phyloP scores from a whole-genome alignment of 2,797 vertebrate genomes.

The Falco cherrug region DNA sequence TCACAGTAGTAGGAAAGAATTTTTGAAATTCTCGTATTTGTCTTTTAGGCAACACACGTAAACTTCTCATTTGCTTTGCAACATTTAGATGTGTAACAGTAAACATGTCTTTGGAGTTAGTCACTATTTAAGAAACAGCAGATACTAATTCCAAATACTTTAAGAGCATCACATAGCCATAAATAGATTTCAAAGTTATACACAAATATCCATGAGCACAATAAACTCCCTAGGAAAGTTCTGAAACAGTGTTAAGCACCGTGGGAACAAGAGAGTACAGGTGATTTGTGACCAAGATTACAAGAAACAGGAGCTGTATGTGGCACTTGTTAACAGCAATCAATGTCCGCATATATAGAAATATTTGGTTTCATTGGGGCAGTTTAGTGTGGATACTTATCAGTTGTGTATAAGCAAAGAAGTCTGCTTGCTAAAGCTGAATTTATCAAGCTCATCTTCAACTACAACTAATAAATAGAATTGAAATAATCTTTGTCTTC shows the following conservation, averaged over 20 bases:
- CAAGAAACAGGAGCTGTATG: neutral
- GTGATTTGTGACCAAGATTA: neutral
- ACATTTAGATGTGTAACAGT: slow-evolving; percentile 55
- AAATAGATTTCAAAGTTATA: neutral
- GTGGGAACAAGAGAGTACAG: neutral
- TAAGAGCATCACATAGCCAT: slow-evolving; percentile 4
- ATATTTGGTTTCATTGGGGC: neutral
- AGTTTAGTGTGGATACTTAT: neutral
- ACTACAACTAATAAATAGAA: neutral
- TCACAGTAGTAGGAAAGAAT: slow-evolving; percentile 58
- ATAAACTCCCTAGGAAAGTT: neutral
- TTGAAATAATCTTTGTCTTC: neutral
- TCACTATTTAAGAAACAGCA: slow-evolving; percentile 30
- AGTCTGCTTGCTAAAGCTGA: neutral
- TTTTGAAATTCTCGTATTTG: slow-evolving; percentile 40
- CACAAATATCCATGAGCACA: slow-evolving; percentile 1
- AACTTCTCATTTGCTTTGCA: slow-evolving; percentile 55
- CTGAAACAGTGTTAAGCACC: neutral
- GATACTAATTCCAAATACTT: neutral
- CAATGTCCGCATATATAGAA: neutral
- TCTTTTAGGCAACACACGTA: slow-evolving; percentile 59
- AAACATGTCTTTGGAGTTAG: slow-evolving; percentile 48
- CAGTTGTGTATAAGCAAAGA: neutral
- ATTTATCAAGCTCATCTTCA: neutral
- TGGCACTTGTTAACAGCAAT: neutral